Conservation (phyloP, 2,113 vertebrate genomes). For the Lasiurus cinereus region DNA sequence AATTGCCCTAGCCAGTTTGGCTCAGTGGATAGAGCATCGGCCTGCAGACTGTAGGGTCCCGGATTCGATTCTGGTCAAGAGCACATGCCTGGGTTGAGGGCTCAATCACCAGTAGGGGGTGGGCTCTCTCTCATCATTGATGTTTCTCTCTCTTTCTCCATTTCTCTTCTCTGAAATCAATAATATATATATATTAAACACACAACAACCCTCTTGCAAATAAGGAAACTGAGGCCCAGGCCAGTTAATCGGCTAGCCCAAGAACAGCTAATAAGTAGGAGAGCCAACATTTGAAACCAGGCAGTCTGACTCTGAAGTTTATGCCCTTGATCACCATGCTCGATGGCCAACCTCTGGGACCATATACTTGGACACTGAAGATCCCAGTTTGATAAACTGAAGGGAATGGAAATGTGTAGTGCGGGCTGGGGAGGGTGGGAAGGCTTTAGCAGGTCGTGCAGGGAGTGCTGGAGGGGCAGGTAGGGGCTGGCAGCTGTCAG, state of each 20-base stretch:
- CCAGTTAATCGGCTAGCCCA: not conserved
- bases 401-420: not conserved
- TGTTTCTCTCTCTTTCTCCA: not conserved
- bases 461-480: not conserved
- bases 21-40: not conserved
- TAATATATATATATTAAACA: no score
- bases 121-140: not conserved
- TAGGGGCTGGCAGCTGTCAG: slow-evolving; percentile 49
- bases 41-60: not conserved
- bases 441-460: not conserved
- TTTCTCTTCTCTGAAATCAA: no score
- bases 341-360: not conserved
- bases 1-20: not conserved
- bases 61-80: not conserved
- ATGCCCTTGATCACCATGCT: not conserved
- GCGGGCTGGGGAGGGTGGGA: slow-evolving; percentile 2
- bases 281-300: slow-evolving; percentile 12
- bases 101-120: no score
- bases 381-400: slow-evolving; percentile 6
- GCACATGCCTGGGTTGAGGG: no score
- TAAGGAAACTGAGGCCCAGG: slow-evolving; percentile 47
- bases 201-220: not conserved
- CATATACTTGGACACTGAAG: not conserved
- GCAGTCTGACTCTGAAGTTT: not conserved
- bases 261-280: not conserved